These are phyloP conservation scores for Lithophane semibrunnea DNA, from an alignment of 2,888 invertebrate genomes.

Conservation along the genomic window DNA sequence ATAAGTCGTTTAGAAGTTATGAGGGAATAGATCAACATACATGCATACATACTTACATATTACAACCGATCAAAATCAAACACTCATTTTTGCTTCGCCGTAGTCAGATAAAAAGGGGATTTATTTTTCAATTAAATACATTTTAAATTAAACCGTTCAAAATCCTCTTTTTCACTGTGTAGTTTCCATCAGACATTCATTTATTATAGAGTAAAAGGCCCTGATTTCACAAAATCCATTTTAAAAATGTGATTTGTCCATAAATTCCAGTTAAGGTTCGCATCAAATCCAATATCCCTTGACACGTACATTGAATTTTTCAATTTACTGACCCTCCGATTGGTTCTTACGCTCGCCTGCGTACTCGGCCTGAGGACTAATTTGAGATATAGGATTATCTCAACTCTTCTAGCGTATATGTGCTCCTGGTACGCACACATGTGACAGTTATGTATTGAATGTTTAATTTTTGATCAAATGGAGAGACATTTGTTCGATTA, in stretches of 20 bases:
- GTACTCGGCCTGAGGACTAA: constrained; percentile 16
- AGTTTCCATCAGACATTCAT: background rate
- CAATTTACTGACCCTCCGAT: constrained; percentile 28
- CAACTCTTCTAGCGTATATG: constrained; percentile 7
- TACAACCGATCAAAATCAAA: too few relatives aligned
- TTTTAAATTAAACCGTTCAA: background rate
- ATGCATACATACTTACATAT: too few relatives aligned
- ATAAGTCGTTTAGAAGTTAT: too few relatives aligned
- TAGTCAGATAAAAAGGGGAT: too few relatives aligned
- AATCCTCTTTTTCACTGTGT: background rate
- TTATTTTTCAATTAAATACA: too few relatives aligned
- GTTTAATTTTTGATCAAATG: background rate
- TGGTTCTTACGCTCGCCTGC: constrained; percentile 21
- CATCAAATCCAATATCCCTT: constrained; percentile 28
- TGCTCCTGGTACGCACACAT: background rate
- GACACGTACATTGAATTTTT: constrained; percentile 30
- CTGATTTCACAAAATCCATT: background rate
- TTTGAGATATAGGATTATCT: constrained; percentile 40
- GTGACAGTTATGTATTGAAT: background rate
- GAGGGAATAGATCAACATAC: too few relatives aligned
- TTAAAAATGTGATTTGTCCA: background rate
- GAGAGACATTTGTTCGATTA: too few relatives aligned
- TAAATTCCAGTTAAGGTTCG: background rate
- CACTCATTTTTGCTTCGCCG: too few relatives aligned
- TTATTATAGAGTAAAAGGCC: too few relatives aligned